Percentiles rank a stretch among this genome's conserved stretches.
phyloP scores from a whole-genome alignment of 1,140 invertebrate genomes.

The Zophobas morio region DNA sequence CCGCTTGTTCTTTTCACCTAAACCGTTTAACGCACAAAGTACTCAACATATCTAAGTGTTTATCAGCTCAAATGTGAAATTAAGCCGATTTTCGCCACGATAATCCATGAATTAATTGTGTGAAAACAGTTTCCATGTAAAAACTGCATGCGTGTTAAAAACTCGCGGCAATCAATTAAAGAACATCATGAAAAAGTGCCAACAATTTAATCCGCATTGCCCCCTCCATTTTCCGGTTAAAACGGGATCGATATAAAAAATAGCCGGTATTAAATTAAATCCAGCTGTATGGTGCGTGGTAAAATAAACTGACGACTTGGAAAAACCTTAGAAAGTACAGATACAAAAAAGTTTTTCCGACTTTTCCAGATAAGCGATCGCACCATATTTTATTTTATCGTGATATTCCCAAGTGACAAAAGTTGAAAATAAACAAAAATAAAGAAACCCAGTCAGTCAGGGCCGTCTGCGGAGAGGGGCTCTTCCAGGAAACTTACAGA shows the following conservation, averaged over 20 bases:
- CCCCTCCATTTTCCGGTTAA: slow-evolving; percentile 1
- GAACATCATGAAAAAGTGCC: slow-evolving; percentile 21
- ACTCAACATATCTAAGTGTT: too few relatives aligned
- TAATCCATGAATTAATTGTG: slow-evolving; percentile 23
- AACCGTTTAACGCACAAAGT: too few relatives aligned
- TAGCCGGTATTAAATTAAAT: neutral
- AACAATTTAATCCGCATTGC: slow-evolving; percentile 26
- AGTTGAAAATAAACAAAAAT: slow-evolving; percentile 26
- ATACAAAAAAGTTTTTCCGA: slow-evolving; percentile 13
- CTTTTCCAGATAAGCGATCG: slow-evolving; percentile 22
- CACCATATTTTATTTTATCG: slow-evolving; percentile 25
- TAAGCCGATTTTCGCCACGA: neutral
- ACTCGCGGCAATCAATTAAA: slow-evolving; percentile 17
- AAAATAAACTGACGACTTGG: neutral
- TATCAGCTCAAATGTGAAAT: too few relatives aligned
- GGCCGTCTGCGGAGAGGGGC: neutral
- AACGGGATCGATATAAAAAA: slow-evolving; percentile 1
- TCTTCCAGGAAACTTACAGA: neutral
- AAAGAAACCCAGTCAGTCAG: neutral
- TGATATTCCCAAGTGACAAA: slow-evolving; percentile 32
- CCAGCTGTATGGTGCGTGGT: neutral
- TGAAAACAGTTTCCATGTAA: slow-evolving; percentile 30
- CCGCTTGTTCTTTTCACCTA: too few relatives aligned
- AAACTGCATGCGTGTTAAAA: slow-evolving; percentile 21
- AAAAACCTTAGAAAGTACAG: slow-evolving; percentile 2